These are phyloP conservation scores for Drosophila insularis DNA, from an alignment of 1,140 invertebrate species.

Conservation along the genomic window DNA sequence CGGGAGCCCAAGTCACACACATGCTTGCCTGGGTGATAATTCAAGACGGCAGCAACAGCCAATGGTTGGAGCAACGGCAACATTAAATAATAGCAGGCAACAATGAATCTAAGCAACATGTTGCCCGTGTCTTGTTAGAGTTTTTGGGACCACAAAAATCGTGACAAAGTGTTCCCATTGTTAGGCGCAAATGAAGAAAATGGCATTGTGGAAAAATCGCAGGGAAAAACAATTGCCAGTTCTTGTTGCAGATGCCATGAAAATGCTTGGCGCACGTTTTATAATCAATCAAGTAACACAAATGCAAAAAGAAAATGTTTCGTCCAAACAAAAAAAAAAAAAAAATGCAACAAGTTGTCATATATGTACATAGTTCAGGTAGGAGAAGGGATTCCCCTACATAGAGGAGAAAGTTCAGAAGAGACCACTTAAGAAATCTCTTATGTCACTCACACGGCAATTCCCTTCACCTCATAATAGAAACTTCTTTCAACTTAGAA, in stretches of 20 bases:
- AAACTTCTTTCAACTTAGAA: conserved; percentile 9
- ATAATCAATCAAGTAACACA: conserved; percentile 72
- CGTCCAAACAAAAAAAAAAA: conserved; percentile 42
- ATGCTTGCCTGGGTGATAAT: conserved; percentile 63
- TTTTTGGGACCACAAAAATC: conserved; percentile 60
- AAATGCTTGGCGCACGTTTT: conserved; percentile 77
- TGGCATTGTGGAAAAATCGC: conserved; percentile 75
- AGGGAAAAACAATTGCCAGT: conserved; percentile 68
- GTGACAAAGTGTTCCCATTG: conserved; percentile 79
- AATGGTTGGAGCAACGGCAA: conserved; percentile 38
- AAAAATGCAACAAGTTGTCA: conserved; percentile 57
- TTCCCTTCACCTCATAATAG: conserved; percentile 11
- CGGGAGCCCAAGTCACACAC: conserved; percentile 75
- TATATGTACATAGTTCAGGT: conserved; percentile 31
- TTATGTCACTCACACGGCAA: conserved; percentile 20
- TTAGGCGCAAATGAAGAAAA: conserved; percentile 81
- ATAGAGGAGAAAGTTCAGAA: conserved; percentile 34
- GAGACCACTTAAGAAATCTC: conserved; percentile 1
- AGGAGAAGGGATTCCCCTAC: conserved; percentile 30
- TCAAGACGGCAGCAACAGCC: conserved; percentile 60
- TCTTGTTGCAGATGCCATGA: conserved; percentile 66
- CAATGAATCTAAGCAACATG: conserved; percentile 63
- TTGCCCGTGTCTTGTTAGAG: conserved; percentile 73
- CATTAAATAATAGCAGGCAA: conserved; percentile 74
- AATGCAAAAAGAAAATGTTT: conserved; percentile 50